Conservation (phyloP, 2,113 vertebrate genomes). For the Etheostoma spectabile region DNA sequence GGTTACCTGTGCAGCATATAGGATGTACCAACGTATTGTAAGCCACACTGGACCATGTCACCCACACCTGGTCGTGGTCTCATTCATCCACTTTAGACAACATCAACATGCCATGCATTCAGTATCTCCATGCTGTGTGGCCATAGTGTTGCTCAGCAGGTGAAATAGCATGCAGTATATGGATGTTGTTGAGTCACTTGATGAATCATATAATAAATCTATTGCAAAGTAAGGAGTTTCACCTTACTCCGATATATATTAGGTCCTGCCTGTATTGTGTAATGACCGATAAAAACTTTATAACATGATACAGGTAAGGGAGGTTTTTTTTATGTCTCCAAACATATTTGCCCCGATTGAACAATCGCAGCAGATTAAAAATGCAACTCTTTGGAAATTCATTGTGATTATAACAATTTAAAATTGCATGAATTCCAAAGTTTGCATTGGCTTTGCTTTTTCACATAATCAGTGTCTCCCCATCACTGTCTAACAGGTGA, state of each 20-base stretch:
- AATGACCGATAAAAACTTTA: conserved; percentile 41
- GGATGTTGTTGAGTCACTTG: conserved; percentile 13
- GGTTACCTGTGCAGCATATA: conserved; percentile 61
- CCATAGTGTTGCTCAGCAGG: conserved; percentile 18
- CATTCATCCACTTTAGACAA: conserved; percentile 35
- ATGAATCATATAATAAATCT: conserved; percentile 11
- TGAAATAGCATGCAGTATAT: conserved; percentile 33
- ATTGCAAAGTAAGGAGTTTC: conserved; percentile 71
- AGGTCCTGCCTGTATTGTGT: conserved; percentile 79
- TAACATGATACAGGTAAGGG: conserved; percentile 66
- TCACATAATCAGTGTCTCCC: conserved; percentile 23
- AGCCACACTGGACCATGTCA: conserved; percentile 56
- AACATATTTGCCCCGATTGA: conserved; percentile 47
- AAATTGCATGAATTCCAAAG: conserved; percentile 86
- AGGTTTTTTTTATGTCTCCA: conserved; percentile 26
- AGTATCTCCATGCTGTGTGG: conserved; percentile 54
- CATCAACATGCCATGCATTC: conserved; percentile 51
- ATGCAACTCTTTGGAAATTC: conserved; percentile 84
- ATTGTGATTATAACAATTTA: conserved; percentile 73
- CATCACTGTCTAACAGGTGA: conserved; percentile 47
- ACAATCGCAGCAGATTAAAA: conserved; percentile 54
- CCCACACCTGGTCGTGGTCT: conserved; percentile 61
- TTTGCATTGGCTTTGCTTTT: conserved; percentile 69
- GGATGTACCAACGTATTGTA: conserved; percentile 60
- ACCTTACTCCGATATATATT: conserved; percentile 78